Percentiles rank a stretch among this genome's conserved stretches.
Conservation (phyloP, 2,888 invertebrate species). For the Acronicta psi region DNA sequence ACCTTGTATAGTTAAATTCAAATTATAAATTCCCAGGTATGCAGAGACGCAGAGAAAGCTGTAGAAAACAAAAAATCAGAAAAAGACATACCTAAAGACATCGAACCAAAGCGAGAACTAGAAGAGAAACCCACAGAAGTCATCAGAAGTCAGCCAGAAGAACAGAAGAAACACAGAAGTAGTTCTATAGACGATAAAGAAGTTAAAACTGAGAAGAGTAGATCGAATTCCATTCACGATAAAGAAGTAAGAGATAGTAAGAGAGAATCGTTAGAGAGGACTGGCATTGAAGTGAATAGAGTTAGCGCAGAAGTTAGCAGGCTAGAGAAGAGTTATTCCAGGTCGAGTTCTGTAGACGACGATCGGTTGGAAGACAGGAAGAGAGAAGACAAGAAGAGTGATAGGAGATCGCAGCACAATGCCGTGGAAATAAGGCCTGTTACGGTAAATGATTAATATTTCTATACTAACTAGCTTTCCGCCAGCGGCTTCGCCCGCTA, state of each 20-base stretch:
- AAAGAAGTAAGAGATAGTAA: slow-evolving; percentile 38
- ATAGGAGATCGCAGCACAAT: slow-evolving; percentile 67
- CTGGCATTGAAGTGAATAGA: slow-evolving; percentile 57
- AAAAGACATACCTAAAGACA: slow-evolving; percentile 30
- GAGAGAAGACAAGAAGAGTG: slow-evolving; percentile 58
- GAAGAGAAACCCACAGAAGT: slow-evolving; percentile 38
- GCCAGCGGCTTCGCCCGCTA: no score
- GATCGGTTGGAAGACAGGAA: slow-evolving; percentile 61
- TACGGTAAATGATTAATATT: slow-evolving; percentile 67
- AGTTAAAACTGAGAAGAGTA: slow-evolving; percentile 36
- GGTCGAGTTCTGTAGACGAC: slow-evolving; percentile 74
- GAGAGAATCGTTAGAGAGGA: slow-evolving; percentile 49
- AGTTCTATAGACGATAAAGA: slow-evolving; percentile 52
- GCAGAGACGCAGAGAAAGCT: slow-evolving; percentile 83
- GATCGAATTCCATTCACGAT: slow-evolving; percentile 59
- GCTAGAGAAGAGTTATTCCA: slow-evolving; percentile 70
- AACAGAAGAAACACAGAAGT: slow-evolving; percentile 55
- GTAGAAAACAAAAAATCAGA: slow-evolving; percentile 78
- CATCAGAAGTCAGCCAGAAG: slow-evolving; percentile 54
- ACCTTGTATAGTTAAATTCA: no score
- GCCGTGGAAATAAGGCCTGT: slow-evolving; percentile 78
- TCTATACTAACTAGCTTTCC: background rate
- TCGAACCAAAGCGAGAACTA: slow-evolving; percentile 65
- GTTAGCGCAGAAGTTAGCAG: slow-evolving; percentile 66
- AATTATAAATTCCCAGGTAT: slow-evolving; percentile 68